Base-by-base conservation (phyloP, 2,888 invertebrate genomes). In the Boloria euphrosyne region DNA sequence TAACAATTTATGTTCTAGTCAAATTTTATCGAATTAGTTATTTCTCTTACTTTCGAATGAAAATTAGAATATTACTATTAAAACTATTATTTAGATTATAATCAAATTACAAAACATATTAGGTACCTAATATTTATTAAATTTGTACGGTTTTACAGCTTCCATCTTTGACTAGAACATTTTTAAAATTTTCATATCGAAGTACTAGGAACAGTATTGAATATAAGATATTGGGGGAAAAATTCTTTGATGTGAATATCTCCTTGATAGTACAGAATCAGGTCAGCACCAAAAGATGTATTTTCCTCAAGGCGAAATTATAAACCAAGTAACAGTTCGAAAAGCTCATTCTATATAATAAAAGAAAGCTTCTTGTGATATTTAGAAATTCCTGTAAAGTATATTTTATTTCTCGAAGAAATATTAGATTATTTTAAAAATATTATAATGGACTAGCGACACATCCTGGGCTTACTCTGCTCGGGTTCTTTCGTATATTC, bases 161-260 rank as follows among this genome's bases (percentile, higher is more conserved):
- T 6, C 27, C 6, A 44, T 18, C 18, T n/a, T 43, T 62, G 27
- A 61, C n/a, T 27, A 10, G 53, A 31, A 38, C n/a, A 38, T 54
- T 61, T 14, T 54, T 13, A 54, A 62, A 54, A 49, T n/a, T 49
- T 18, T 27, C 47, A n/a, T 18, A 54, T 17, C 1, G 31, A 62
- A 49, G 17, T 59, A 13, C 17, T 54, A 44, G 44, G 64, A 22
- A 55, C 47, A 52, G 61, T 58, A 67, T 65, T 64, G 38, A 55
- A 64, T 61, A 51, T 44, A 60, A 52, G 60, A 61, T 62, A 62
- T 60, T 51, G n/a, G 46, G 47, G 59, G 10, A 17, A 51, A 47
- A 61, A 60, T 47, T 64, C 55, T 67, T 64, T 61, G 55, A 60
- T 55, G 59, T 50, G 59, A 58, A 64, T 64, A 51, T 57, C 17